These are phyloP conservation scores for Carlito syrichta DNA, from an alignment of 2,113 vertebrate species.

Conservation along the genomic window DNA sequence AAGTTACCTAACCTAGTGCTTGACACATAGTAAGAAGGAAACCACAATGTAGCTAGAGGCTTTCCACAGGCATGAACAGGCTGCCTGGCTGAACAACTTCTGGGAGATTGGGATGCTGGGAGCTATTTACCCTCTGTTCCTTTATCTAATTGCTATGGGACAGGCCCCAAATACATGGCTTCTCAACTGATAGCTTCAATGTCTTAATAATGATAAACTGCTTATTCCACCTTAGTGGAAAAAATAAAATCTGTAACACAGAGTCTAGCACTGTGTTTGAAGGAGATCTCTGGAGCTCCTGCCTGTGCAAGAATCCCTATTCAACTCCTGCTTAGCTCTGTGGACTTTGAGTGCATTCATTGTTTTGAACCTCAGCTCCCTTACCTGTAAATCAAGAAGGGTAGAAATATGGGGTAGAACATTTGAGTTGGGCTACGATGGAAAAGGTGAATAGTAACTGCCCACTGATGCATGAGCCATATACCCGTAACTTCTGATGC, in stretches of 20 bases:
- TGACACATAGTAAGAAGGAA: not conserved
- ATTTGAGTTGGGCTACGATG: not conserved
- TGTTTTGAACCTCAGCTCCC: not conserved
- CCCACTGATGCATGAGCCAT: not conserved
- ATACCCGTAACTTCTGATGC: fast-evolving
- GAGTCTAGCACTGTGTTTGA: not conserved
- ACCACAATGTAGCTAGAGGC: not conserved
- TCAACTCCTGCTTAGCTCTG: not conserved
- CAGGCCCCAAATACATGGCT: not conserved
- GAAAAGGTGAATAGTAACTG: not conserved
- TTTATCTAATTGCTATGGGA: not conserved
- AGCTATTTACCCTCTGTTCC: not conserved
- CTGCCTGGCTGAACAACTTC: not conserved
- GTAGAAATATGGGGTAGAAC: not conserved
- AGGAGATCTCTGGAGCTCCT: not conserved
- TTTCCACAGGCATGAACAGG: not conserved
- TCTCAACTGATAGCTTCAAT: not conserved
- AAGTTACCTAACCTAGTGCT: not conserved
- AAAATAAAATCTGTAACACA: not conserved
- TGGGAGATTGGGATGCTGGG: not conserved
- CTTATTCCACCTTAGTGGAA: not conserved
- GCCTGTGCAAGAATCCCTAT: not conserved
- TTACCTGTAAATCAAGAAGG: not conserved
- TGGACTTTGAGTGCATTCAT: not conserved
- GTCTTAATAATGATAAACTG: not conserved